phyloP scores from a whole-genome alignment of 2,113 vertebrate species.

The Paralichthys olivaceus region DNA sequence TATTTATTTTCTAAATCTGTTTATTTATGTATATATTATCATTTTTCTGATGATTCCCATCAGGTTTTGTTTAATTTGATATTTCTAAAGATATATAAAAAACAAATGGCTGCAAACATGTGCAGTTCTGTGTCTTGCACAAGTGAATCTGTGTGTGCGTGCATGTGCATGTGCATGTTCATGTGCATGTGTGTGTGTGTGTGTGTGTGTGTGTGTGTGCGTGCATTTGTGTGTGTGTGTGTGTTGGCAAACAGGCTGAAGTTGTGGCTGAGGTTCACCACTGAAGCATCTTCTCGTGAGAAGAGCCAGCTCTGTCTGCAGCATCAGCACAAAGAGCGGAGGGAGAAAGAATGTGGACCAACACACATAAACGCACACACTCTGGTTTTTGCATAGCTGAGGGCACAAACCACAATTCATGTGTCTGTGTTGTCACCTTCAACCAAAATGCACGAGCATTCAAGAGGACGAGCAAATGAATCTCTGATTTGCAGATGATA shows the following conservation, averaged over 20 bases:
- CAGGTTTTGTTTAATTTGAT: too few species aligned
- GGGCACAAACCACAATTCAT: neutral
- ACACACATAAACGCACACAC: neutral
- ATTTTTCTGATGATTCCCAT: too few species aligned
- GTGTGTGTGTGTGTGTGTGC: too few species aligned
- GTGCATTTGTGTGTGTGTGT: neutral
- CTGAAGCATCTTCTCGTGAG: constrained; percentile 48
- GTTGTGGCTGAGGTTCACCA: constrained; percentile 48
- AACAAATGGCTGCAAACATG: neutral
- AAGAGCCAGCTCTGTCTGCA: constrained; percentile 50
- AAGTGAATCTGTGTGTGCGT: neutral
- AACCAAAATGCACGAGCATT: neutral
- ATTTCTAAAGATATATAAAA: too few species aligned
- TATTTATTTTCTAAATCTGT: too few species aligned
- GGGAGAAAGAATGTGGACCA: neutral
- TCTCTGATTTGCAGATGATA: neutral
- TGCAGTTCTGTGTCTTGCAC: neutral
- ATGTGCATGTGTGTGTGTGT: too few species aligned
- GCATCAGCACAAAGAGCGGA: constrained; percentile 50
- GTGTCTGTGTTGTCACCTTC: neutral
- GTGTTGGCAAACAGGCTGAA: constrained; percentile 22
- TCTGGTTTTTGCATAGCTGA: neutral
- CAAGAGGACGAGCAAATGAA: neutral
- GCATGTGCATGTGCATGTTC: too few species aligned
- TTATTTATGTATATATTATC: too few species aligned